Evolutionary conservation across 2,888 invertebrate genomes (phyloP).

Genomic region (Sericinus montela): DNA sequence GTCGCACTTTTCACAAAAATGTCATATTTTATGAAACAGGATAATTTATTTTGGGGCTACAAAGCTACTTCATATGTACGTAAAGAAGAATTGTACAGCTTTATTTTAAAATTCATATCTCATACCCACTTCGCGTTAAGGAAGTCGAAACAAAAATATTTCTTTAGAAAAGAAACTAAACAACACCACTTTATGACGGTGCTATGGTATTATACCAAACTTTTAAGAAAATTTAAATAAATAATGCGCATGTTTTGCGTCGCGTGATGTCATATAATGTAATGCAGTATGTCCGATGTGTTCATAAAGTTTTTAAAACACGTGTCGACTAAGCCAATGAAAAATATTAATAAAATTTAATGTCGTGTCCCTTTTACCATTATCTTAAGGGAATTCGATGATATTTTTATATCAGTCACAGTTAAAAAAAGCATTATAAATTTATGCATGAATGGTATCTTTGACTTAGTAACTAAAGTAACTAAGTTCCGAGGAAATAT

Average conservation of each 20-base stretch:
- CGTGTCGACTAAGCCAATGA: neutral
- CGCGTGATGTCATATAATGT: slow-evolving; percentile 17
- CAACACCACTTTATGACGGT: slow-evolving; percentile 9
- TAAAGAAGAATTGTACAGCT: neutral
- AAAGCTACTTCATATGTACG: no score
- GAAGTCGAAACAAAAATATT: slow-evolving; percentile 7
- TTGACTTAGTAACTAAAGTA: no score
- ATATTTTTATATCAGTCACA: no score
- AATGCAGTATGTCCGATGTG: neutral
- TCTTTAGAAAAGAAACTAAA: slow-evolving; percentile 6
- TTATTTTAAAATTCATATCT: neutral
- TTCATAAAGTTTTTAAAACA: slow-evolving; percentile 11
- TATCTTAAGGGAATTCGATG: no score
- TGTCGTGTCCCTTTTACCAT: neutral
- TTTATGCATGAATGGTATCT: no score
- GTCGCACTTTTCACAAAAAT: no score
- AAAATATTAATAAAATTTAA: slow-evolving; percentile 13
- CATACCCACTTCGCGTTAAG: neutral
- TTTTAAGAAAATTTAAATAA: slow-evolving; percentile 11
- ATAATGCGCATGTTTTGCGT: slow-evolving; percentile 11
- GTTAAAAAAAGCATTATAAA: no score
- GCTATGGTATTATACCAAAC: slow-evolving; percentile 9
- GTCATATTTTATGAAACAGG: no score
- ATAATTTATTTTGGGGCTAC: no score
- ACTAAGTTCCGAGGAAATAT: no score